Evolutionary conservation across 2,113 vertebrate species (phyloP).

Genomic region (Trematomus loennbergii): DNA sequence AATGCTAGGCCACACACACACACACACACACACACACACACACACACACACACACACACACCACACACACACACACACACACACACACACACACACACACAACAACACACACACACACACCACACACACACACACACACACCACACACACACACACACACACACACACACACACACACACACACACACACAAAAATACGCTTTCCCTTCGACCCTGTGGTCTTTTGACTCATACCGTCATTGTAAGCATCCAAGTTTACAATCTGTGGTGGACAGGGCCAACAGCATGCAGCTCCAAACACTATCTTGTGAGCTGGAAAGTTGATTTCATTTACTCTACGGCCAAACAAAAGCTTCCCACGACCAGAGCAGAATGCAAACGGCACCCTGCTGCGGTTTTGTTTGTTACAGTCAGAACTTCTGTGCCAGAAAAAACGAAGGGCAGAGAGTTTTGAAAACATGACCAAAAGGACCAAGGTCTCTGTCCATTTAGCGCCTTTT

Average conservation of each 20-base stretch:
- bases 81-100: too few species aligned
- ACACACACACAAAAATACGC: not conserved
- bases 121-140: too few species aligned
- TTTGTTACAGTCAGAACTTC: slow-evolving; percentile 32
- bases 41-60: too few species aligned
- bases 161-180: too few species aligned
- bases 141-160: too few species aligned
- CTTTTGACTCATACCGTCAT: slow-evolving; percentile 24
- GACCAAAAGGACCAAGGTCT: not conserved
- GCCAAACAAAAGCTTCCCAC: slow-evolving; percentile 62
- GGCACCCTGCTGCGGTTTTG: slow-evolving; percentile 58
- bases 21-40: too few species aligned
- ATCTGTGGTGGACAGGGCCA: slow-evolving; percentile 27
- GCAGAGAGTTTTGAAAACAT: not conserved
- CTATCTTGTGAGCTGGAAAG: slow-evolving; percentile 36
- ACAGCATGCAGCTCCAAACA: slow-evolving; percentile 46
- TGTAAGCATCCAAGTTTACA: slow-evolving; percentile 46
- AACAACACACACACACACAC: too few species aligned
- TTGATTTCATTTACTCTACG: slow-evolving; percentile 62
- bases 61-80: too few species aligned
- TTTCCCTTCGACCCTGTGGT: slow-evolving; percentile 34
- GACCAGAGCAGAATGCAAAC: slow-evolving; percentile 60
- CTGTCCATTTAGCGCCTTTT: too few species aligned
- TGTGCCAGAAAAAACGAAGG: slow-evolving; percentile 8
- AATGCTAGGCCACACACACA: too few species aligned